Percentiles rank a stretch among this genome's conserved stretches.
Evolutionary conservation across 23 tunicate genomes (phyloP).

Genomic region (Halocynthia roretzi): DNA sequence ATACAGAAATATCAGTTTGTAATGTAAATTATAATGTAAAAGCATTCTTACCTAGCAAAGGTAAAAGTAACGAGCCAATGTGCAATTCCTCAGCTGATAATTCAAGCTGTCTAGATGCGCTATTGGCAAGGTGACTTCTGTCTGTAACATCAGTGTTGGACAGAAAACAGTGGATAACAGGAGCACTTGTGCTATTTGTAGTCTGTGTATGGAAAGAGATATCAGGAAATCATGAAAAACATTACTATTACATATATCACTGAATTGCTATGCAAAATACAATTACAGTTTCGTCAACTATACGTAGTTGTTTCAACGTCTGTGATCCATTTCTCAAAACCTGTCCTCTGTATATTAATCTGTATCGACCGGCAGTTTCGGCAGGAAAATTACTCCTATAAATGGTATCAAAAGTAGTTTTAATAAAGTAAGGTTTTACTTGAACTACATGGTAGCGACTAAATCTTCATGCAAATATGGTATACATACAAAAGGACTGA

Average conservation of each 20-base stretch:
- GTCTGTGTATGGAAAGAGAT: not conserved
- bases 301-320: conserved; percentile 14
- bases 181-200: conserved; percentile 1
- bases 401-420: not conserved
- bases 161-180: conserved; percentile 18
- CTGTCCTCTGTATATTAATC: conserved; percentile 25
- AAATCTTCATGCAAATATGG: too few relatives aligned
- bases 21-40: too few relatives aligned
- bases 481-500: too few relatives aligned
- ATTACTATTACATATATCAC: too few relatives aligned
- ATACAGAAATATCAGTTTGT: too few relatives aligned
- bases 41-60: conserved; percentile 8
- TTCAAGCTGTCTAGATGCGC: conserved; percentile 16
- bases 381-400: conserved; percentile 3
- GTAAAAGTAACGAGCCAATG: conserved; percentile 17
- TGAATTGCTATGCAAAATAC: too few relatives aligned
- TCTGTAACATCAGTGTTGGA: conserved; percentile 4
- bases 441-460: too few relatives aligned
- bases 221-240: too few relatives aligned
- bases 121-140: conserved; percentile 3
- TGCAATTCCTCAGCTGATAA: conserved; percentile 21
- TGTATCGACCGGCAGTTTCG: conserved; percentile 20
- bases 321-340: conserved; percentile 5
- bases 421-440: too few relatives aligned
- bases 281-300: not conserved